A percentile compares a stretch with the other conserved stretches of the same genome.
phyloP scores from a whole-genome alignment of 2,888 invertebrate species.

The Plagodis dolabraria region DNA sequence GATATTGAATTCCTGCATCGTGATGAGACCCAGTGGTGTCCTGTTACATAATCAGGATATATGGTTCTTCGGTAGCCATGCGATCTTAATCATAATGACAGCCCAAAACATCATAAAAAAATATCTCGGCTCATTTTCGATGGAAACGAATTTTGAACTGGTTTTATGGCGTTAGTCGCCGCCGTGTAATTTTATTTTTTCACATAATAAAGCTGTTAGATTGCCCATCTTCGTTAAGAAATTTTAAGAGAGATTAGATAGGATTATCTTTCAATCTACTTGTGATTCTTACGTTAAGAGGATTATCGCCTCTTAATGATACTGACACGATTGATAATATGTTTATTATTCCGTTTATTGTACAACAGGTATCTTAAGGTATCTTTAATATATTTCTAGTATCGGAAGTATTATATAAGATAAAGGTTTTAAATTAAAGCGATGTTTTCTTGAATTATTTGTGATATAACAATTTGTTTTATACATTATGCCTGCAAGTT shows the following conservation, averaged over 20 bases:
- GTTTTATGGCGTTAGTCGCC: constrained; percentile 44
- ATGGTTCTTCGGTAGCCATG: constrained; percentile 52
- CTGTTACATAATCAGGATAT: constrained; percentile 57
- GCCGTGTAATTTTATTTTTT: constrained; percentile 43
- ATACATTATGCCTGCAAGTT: too few species aligned
- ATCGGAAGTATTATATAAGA: too few species aligned
- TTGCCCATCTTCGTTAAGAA: constrained; percentile 15
- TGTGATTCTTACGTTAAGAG: constrained; percentile 11
- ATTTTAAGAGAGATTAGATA: constrained; percentile 27
- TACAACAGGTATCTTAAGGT: not conserved
- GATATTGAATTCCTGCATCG: constrained; percentile 46
- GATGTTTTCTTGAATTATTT: too few species aligned
- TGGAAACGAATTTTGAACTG: constrained; percentile 43
- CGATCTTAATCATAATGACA: constrained; percentile 54
- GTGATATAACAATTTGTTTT: too few species aligned
- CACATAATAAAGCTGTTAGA: constrained; percentile 35
- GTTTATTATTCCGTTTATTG: constrained; percentile 4
- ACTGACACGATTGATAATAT: constrained; percentile 1
- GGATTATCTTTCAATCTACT: constrained; percentile 23
- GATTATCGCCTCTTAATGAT: constrained; percentile 11
- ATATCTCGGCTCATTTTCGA: constrained; percentile 46
- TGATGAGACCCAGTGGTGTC: constrained; percentile 45
- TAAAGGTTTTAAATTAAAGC: too few species aligned
- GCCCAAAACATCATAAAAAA: constrained; percentile 49
- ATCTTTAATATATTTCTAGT: not conserved